Evolutionary conservation across 2,113 vertebrate genomes (phyloP).

Genomic region (Dipodomys ordii): DNA sequence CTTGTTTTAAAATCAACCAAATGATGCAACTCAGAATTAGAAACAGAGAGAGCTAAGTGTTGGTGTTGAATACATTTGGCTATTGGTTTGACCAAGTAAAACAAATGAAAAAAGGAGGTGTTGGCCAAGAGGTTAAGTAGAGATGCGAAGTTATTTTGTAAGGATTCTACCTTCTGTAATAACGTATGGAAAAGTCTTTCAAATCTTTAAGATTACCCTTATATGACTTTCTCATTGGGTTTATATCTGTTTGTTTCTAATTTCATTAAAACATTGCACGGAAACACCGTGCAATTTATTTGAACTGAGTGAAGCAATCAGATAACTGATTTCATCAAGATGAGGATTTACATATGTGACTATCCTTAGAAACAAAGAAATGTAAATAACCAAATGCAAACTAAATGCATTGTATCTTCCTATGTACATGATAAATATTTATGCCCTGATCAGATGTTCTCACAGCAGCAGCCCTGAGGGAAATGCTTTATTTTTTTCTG

Average conservation of each 20-base stretch:
- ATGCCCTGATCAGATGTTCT: conserved; percentile 8
- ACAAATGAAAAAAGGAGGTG: background rate
- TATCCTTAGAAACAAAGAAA: conserved; percentile 16
- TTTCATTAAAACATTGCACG: background rate
- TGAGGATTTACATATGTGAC: conserved; percentile 35
- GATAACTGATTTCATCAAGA: conserved; percentile 15
- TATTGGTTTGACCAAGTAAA: conserved; percentile 16
- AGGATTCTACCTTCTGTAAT: background rate
- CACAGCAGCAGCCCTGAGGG: background rate
- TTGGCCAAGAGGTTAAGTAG: background rate
- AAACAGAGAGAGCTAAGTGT: background rate
- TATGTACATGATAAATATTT: background rate
- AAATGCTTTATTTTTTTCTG: conserved; percentile 54
- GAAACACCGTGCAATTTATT: conserved; percentile 10
- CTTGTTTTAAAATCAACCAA: conserved; percentile 2
- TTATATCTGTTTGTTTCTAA: conserved; percentile 26
- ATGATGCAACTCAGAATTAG: background rate
- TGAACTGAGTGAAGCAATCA: background rate
- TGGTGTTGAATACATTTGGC: background rate
- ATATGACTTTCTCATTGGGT: background rate
- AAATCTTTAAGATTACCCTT: background rate
- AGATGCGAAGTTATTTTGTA: conserved; percentile 1
- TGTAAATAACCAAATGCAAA: conserved; percentile 40
- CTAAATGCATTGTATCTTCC: background rate
- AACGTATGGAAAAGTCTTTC: background rate